Evolutionary conservation across 2,797 vertebrate genomes (phyloP).

Genomic region (Oreortyx pictus): DNA sequence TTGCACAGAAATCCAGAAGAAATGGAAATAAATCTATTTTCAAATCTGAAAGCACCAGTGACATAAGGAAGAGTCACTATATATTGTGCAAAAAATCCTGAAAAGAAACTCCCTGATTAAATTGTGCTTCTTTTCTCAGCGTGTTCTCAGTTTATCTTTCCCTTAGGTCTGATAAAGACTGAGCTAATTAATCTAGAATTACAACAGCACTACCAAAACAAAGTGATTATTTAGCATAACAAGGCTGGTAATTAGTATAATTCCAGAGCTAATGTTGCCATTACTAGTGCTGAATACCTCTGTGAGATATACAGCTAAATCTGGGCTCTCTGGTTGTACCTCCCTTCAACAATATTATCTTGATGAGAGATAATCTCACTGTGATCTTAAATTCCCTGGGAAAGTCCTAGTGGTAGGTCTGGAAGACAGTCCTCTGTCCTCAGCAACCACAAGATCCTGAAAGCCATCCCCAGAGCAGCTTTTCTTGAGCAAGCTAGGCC

Average conservation of each 20-base stretch:
- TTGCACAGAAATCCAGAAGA: not conserved
- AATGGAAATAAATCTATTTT: not conserved
- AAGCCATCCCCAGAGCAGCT: fast-evolving
- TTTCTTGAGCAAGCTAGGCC: not conserved
- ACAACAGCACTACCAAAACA: not conserved
- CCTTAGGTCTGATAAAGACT: not conserved
- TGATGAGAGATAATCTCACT: not conserved
- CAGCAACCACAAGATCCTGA: not conserved
- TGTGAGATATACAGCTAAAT: not conserved
- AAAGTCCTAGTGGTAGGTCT: not conserved
- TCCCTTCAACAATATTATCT: not conserved
- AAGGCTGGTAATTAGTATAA: not conserved
- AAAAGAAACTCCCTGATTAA: not conserved
- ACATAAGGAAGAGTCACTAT: not conserved
- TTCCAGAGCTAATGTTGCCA: not conserved
- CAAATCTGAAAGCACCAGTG: not conserved
- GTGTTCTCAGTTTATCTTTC: not conserved
- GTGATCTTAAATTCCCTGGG: not conserved
- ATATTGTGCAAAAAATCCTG: not conserved
- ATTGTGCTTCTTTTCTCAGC: not conserved
- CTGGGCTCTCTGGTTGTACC: not conserved
- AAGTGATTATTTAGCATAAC: slow-evolving; percentile 33
- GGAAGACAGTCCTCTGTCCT: not conserved
- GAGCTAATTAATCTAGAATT: slow-evolving; percentile 33
- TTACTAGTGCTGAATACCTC: not conserved